Evolutionary conservation across 2,888 invertebrate genomes (phyloP).

Genomic region (Caenorhabditis sp.): DNA sequence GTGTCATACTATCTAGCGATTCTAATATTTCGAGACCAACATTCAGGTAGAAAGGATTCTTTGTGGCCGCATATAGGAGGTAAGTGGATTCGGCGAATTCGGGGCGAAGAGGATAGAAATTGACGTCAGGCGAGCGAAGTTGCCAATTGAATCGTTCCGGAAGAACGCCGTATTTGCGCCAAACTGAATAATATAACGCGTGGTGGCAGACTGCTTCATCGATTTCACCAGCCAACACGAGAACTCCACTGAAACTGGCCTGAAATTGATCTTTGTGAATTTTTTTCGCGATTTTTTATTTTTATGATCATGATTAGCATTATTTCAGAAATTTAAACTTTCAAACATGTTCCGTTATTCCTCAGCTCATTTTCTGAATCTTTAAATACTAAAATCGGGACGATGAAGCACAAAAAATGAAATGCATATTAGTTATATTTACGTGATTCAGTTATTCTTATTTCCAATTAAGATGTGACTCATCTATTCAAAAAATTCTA

Average conservation of each 20-base stretch:
- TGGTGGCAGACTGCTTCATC: conserved; percentile 79
- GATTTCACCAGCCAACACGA: conserved; percentile 77
- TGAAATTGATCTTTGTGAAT: conserved; percentile 45
- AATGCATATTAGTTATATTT: too few relatives aligned
- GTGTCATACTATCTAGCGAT: conserved; percentile 62
- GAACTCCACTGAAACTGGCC: conserved; percentile 72
- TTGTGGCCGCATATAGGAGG: conserved; percentile 76
- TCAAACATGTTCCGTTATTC: too few relatives aligned
- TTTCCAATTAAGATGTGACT: too few relatives aligned
- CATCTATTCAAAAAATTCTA: too few relatives aligned
- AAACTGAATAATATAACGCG: conserved; percentile 77
- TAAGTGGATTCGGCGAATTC: conserved; percentile 78
- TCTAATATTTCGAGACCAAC: conserved; percentile 77
- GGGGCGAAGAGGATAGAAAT: conserved; percentile 78
- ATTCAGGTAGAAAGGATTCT: conserved; percentile 78
- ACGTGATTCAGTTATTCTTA: too few relatives aligned
- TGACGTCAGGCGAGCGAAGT: conserved; percentile 75
- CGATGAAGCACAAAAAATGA: too few relatives aligned
- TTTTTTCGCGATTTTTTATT: conserved; percentile 2
- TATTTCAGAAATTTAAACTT: too few relatives aligned
- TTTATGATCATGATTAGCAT: too few relatives aligned
- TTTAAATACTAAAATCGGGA: too few relatives aligned
- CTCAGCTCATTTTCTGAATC: too few relatives aligned
- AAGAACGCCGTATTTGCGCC: conserved; percentile 76
- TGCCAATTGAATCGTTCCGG: conserved; percentile 75